Percentiles rank a stretch among this genome's conserved stretches.
Evolutionary conservation across 2,888 invertebrate species (phyloP).

Genomic region (Physocephala rufipes): DNA sequence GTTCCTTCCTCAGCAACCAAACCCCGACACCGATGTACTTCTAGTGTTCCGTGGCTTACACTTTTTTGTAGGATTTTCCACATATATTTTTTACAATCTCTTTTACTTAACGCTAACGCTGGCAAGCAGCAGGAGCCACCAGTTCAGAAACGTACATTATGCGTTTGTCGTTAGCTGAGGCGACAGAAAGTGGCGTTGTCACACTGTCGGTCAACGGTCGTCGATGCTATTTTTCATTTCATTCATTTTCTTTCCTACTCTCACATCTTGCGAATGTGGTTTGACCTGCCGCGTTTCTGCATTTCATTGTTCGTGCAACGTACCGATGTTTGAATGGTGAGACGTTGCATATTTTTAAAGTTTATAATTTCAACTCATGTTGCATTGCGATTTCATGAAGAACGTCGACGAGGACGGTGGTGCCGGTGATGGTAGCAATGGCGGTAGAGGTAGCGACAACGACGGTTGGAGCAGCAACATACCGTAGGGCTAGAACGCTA

Average conservation of each 20-base stretch:
- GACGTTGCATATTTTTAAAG: conserved; percentile 51
- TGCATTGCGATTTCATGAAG: conserved; percentile 43
- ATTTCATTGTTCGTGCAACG: conserved; percentile 29
- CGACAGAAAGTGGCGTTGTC: conserved; percentile 1
- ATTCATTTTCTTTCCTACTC: no score
- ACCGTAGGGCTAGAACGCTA: conserved; percentile 24
- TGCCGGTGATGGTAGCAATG: no score
- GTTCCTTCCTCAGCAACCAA: no score
- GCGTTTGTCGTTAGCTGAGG: conserved; percentile 17
- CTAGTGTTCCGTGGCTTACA: not conserved
- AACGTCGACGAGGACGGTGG: not conserved
- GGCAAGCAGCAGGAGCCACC: not conserved
- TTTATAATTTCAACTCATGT: conserved; percentile 25
- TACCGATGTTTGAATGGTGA: conserved; percentile 35
- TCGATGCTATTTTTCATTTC: conserved; percentile 11
- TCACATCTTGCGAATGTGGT: conserved; percentile 11
- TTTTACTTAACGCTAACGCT: not conserved
- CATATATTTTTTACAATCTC: conserved; percentile 25
- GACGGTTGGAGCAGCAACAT: conserved; percentile 28
- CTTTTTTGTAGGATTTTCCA: conserved; percentile 19
- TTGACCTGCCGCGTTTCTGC: conserved; percentile 11
- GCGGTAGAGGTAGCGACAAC: not conserved
- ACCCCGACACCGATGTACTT: not conserved
- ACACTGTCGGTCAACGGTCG: not conserved
- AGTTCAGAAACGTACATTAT: conserved; percentile 11